Percentiles rank a stretch among this genome's conserved stretches.
phyloP scores from a whole-genome alignment of 2,113 vertebrate genomes.

The Diphyllodes magnificus region DNA sequence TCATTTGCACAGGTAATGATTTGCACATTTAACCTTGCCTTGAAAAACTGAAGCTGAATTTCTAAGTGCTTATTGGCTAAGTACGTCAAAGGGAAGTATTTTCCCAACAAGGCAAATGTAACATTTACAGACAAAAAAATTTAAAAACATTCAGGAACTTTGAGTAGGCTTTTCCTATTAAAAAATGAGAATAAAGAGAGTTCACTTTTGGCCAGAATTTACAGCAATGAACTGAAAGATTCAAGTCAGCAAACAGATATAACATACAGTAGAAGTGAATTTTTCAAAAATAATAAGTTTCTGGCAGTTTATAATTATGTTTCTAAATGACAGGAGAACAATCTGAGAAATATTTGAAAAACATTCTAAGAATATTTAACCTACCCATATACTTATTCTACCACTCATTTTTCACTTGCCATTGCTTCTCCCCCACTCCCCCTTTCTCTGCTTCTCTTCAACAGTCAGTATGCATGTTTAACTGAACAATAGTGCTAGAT shows the following conservation, averaged over 20 bases:
- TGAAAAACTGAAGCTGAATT: background rate
- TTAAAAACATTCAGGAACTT: background rate
- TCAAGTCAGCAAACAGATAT: background rate
- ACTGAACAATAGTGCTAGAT: conserved; percentile 61
- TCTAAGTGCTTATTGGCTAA: background rate
- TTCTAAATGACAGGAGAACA: background rate
- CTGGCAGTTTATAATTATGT: background rate
- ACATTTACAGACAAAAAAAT: background rate
- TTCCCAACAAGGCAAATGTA: background rate
- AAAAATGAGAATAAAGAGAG: background rate
- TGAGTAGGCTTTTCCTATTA: background rate
- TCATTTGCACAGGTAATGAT: background rate
- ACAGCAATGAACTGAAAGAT: background rate
- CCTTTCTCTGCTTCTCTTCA: conserved; percentile 45
- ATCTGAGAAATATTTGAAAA: background rate
- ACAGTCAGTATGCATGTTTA: conserved; percentile 34
- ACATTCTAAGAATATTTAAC: background rate
- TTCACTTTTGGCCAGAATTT: background rate
- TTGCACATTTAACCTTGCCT: background rate
- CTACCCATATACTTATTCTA: background rate
- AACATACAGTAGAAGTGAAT: background rate
- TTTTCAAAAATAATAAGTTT: background rate
- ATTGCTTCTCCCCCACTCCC: background rate
- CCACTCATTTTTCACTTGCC: conserved; percentile 13
- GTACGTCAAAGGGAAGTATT: background rate